Conservation (phyloP, 2,888 invertebrate genomes). For the Aphidoletes aphidimyza region DNA sequence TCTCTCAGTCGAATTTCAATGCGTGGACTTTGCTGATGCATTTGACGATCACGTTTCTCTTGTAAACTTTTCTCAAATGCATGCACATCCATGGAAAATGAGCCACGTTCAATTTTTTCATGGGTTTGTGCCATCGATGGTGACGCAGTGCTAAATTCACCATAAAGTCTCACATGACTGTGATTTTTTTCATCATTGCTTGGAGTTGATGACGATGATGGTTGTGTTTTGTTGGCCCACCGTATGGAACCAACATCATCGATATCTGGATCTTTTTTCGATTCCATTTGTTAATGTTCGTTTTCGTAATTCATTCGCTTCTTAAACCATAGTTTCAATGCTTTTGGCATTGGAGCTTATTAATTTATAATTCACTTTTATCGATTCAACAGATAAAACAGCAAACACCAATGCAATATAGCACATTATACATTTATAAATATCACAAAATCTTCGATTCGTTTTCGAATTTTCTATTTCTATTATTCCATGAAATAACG, state of each 20-base stretch:
- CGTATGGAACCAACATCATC: slow-evolving; percentile 30
- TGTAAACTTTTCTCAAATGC: slow-evolving; percentile 72
- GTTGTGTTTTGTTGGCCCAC: neutral
- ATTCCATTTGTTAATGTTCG: neutral
- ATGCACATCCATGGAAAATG: slow-evolving; percentile 69
- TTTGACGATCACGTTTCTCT: slow-evolving; percentile 69
- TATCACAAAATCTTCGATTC: neutral
- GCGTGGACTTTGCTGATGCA: slow-evolving; percentile 68
- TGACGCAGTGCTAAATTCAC: neutral
- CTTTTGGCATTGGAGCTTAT: no score
- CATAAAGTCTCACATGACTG: neutral
- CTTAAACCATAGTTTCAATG: neutral
- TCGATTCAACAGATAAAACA: slow-evolving; percentile 19
- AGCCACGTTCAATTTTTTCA: slow-evolving; percentile 60
- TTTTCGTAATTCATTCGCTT: neutral
- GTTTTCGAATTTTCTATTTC: neutral
- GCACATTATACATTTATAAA: neutral
- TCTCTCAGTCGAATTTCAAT: slow-evolving; percentile 73
- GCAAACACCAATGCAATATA: neutral
- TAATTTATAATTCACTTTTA: slow-evolving; percentile 8
- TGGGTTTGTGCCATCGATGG: neutral
- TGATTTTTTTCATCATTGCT: neutral
- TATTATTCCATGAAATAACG: neutral
- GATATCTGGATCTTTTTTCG: neutral
- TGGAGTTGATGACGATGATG: neutral